These are phyloP conservation scores for Miltochrista miniata DNA, from an alignment of 2,888 invertebrate genomes.

Conservation along the genomic window DNA sequence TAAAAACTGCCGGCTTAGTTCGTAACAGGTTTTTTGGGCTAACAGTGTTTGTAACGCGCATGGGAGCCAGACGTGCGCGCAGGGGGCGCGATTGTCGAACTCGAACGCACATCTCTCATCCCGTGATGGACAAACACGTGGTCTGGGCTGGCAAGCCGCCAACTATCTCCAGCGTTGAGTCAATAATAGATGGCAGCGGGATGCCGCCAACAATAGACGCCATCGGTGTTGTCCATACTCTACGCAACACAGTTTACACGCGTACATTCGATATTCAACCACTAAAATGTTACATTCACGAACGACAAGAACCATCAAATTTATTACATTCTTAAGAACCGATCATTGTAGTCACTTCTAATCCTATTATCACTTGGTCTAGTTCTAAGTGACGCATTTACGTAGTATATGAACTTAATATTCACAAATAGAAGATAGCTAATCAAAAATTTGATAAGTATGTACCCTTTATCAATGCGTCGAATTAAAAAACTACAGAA, in stretches of 20 bases:
- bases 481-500: not conserved
- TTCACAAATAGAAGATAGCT: no score
- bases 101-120: constrained; percentile 59
- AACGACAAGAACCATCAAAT: no score
- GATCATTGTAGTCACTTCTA: no score
- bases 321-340: not conserved
- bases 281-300: not conserved
- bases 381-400: no score
- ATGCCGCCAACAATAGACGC: constrained; percentile 83
- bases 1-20: constrained; percentile 13
- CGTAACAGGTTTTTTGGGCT: constrained; percentile 43
- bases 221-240: constrained; percentile 45
- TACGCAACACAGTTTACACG: constrained; percentile 40
- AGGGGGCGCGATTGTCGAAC: constrained; percentile 47
- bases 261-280: constrained; percentile 14
- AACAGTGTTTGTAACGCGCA: constrained; percentile 33
- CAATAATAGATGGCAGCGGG: constrained; percentile 82
- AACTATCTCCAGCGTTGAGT: constrained; percentile 82
- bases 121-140: constrained; percentile 79
- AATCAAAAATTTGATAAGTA: not conserved
- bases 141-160: constrained; percentile 75
- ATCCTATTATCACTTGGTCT: not conserved
- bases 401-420: no score
- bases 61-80: constrained; percentile 41
- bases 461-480: not conserved